Evolutionary conservation across 2,113 vertebrate species (phyloP).

Genomic region (Ammodytes marinus): DNA sequence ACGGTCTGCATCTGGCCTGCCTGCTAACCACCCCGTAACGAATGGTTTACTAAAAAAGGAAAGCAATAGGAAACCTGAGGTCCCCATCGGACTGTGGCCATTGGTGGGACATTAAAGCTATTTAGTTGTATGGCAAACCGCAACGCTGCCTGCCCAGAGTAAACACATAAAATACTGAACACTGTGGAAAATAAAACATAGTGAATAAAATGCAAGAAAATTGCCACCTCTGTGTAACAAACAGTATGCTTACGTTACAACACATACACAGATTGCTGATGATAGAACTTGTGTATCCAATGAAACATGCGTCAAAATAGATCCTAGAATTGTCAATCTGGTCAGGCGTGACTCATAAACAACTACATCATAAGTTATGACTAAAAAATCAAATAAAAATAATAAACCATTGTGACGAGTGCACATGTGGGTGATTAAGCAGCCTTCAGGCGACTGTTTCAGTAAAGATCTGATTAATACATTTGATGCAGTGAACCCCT

Average conservation of each 20-base stretch:
- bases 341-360: not conserved
- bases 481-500: conserved; percentile 20
- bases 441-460: not conserved
- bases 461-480: conserved; percentile 33
- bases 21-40: too few species aligned
- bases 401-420: conserved; percentile 15
- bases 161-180: conserved; percentile 10
- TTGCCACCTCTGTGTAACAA: not conserved
- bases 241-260: not conserved
- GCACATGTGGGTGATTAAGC: conserved; percentile 28
- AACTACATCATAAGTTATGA: conserved; percentile 1
- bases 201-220: conserved; percentile 17
- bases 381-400: conserved; percentile 31
- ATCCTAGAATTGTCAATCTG: too few species aligned
- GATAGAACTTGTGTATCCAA: conserved; percentile 4
- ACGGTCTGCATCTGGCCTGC: too few species aligned
- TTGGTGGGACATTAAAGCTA: conserved; percentile 37
- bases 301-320: conserved; percentile 2
- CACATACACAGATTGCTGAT: conserved; percentile 7
- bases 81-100: conserved; percentile 52
- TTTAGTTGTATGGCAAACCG: conserved; percentile 33
- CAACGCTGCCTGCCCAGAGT: conserved; percentile 7
- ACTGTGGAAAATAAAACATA: not conserved
- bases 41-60: conserved; percentile 80
- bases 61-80: conserved; percentile 60